Evolutionary conservation across 1,140 invertebrate species (phyloP).

Genomic region (Drosophila biarmipes): DNA sequence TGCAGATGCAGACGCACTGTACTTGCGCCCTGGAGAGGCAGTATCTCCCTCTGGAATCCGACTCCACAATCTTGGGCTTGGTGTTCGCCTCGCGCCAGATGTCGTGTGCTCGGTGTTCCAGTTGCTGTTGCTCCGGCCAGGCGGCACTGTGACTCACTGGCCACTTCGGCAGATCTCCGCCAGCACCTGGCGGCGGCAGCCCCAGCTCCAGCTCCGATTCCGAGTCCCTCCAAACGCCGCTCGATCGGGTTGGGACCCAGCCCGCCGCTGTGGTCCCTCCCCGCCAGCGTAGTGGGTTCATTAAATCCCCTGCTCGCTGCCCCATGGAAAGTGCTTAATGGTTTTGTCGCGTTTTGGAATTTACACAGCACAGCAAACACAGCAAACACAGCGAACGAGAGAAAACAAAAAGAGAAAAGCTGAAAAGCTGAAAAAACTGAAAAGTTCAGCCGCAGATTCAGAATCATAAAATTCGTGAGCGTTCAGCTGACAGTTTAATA

Average conservation of each 20-base stretch:
- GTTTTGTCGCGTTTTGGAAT: constrained; percentile 76
- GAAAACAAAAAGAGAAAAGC: constrained; percentile 38
- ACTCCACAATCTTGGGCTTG: background rate
- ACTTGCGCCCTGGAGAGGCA: background rate
- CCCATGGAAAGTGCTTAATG: constrained; percentile 72
- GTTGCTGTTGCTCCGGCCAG: background rate
- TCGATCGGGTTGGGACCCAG: constrained; percentile 25
- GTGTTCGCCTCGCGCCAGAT: background rate
- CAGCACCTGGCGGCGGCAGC: background rate
- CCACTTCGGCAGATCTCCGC: too few species aligned
- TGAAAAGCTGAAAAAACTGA: constrained; percentile 19
- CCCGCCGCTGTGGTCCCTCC: constrained; percentile 19
- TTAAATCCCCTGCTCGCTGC: constrained; percentile 51
- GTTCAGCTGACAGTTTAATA: constrained; percentile 81
- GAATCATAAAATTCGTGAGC: constrained; percentile 67
- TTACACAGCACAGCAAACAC: constrained; percentile 55
- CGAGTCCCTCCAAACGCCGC: constrained; percentile 1
- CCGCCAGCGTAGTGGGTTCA: constrained; percentile 48
- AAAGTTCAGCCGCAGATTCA: constrained; percentile 29
- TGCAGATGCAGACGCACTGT: background rate
- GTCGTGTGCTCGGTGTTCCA: constrained; percentile 1
- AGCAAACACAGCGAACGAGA: constrained; percentile 16
- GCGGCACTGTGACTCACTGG: too few species aligned
- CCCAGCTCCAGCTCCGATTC: background rate
- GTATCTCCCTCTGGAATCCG: background rate